These are phyloP conservation scores for Deilephila porcellus DNA, from an alignment of 2,888 invertebrate genomes.

Conservation along the genomic window DNA sequence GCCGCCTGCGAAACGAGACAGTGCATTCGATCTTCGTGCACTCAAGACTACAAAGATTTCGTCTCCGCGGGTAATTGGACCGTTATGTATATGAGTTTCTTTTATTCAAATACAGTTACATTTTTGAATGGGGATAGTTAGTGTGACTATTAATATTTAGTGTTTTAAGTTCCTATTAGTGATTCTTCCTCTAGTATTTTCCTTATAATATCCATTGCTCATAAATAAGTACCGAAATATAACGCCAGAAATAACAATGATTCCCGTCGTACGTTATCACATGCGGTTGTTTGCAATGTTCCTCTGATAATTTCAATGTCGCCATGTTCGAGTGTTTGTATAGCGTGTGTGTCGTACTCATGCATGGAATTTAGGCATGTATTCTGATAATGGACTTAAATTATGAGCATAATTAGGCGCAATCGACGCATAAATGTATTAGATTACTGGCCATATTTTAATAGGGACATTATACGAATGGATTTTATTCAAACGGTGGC, in stretches of 20 bases:
- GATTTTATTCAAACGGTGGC: too few species aligned
- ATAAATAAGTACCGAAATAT: not conserved
- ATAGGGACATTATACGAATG: not conserved
- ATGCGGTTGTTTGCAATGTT: not conserved
- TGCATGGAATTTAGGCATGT: not conserved
- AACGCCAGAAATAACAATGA: slow-evolving; percentile 16
- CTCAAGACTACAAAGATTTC: too few species aligned
- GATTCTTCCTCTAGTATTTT: too few species aligned
- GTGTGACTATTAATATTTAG: too few species aligned
- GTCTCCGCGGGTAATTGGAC: too few species aligned
- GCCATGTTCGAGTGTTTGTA: not conserved
- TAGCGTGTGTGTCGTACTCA: not conserved
- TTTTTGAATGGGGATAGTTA: too few species aligned
- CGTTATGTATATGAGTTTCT: too few species aligned
- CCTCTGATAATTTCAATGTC: slow-evolving; percentile 21
- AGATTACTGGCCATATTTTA: not conserved
- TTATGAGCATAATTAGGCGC: not conserved
- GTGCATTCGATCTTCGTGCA: too few species aligned
- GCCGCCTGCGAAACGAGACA: too few species aligned
- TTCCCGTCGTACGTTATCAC: slow-evolving; percentile 10
- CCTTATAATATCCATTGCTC: not conserved
- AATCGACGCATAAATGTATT: not conserved
- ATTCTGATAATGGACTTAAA: not conserved
- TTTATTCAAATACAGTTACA: too few species aligned
- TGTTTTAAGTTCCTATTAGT: too few species aligned